These are phyloP conservation scores for Apomyelois bistriatella DNA, from an alignment of 2,888 invertebrate genomes.

Conservation along the genomic window DNA sequence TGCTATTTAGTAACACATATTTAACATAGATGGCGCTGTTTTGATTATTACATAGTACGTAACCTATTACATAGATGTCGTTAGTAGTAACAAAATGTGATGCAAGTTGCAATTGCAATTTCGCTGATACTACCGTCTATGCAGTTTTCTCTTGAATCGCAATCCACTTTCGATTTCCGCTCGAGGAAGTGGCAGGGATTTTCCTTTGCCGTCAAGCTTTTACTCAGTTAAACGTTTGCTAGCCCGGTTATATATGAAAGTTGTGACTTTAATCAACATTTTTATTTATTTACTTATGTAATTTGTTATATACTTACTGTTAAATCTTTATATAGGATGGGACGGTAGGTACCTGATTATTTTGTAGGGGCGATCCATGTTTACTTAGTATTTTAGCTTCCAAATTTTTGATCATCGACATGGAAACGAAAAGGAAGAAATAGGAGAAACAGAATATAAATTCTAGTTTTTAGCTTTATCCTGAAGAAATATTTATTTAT, in stretches of 20 bases:
- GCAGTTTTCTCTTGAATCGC: conserved; percentile 62
- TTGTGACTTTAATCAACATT: background rate
- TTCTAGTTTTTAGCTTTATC: too few relatives aligned
- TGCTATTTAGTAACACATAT: conserved; percentile 16
- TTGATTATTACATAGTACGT: conserved; percentile 17
- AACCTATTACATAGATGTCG: conserved; percentile 41
- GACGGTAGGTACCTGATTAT: too few relatives aligned
- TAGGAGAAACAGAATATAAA: too few relatives aligned
- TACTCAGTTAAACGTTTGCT: conserved; percentile 38
- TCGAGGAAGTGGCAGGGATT: conserved; percentile 69
- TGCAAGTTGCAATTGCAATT: conserved; percentile 17
- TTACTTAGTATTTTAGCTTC: too few relatives aligned
- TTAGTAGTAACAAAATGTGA: too few relatives aligned
- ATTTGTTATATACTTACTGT: too few relatives aligned
- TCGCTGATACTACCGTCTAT: conserved; percentile 20
- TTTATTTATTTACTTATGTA: too few relatives aligned
- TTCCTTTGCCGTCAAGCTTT: conserved; percentile 71
- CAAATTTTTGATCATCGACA: too few relatives aligned
- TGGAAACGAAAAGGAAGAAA: too few relatives aligned
- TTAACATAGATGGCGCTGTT: conserved; percentile 43
- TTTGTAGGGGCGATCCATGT: too few relatives aligned
- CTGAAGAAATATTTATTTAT: too few relatives aligned
- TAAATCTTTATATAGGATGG: too few relatives aligned
- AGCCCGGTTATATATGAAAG: conserved; percentile 1
- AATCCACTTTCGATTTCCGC: conserved; percentile 75